Evolutionary conservation across 2,888 invertebrate genomes (phyloP).

Genomic region (Lypha dubia): DNA sequence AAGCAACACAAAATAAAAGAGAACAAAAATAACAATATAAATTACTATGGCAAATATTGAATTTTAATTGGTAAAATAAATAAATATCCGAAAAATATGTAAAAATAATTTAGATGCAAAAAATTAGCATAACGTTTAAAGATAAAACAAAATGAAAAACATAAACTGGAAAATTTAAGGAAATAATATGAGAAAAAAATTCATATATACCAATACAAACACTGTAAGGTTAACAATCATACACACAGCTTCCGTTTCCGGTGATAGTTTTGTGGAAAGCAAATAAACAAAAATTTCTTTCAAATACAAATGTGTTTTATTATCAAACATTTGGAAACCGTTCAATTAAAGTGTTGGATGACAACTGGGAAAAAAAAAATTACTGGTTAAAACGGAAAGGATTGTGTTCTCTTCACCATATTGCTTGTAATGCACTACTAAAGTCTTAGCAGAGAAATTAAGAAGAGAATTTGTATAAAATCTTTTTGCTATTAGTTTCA

Average conservation of each 20-base stretch:
- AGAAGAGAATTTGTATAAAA: too few relatives aligned
- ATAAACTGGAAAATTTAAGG: not conserved
- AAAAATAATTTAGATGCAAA: constrained; percentile 33
- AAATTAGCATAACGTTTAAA: not conserved
- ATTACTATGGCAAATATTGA: constrained; percentile 50
- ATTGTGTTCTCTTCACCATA: not conserved
- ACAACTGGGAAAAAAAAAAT: constrained; percentile 11
- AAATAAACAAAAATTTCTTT: constrained; percentile 3
- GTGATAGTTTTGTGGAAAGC: constrained; percentile 22
- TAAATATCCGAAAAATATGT: constrained; percentile 38
- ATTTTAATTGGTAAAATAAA: constrained; percentile 52
- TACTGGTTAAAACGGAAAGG: not conserved
- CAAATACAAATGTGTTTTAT: not conserved
- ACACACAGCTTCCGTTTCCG: constrained; percentile 49
- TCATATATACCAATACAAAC: not conserved
- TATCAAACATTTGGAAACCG: constrained; percentile 11
- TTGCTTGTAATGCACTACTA: not conserved
- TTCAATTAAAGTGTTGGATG: constrained; percentile 40
- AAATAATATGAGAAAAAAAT: not conserved
- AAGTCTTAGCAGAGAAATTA: not conserved
- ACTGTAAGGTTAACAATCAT: constrained; percentile 28
- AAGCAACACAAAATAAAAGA: not conserved
- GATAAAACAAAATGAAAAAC: not conserved
- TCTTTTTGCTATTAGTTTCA: too few relatives aligned
- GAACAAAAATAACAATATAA: constrained; percentile 25